phyloP scores from a whole-genome alignment of 2,888 invertebrate species.

The Tholera decimalis region DNA sequence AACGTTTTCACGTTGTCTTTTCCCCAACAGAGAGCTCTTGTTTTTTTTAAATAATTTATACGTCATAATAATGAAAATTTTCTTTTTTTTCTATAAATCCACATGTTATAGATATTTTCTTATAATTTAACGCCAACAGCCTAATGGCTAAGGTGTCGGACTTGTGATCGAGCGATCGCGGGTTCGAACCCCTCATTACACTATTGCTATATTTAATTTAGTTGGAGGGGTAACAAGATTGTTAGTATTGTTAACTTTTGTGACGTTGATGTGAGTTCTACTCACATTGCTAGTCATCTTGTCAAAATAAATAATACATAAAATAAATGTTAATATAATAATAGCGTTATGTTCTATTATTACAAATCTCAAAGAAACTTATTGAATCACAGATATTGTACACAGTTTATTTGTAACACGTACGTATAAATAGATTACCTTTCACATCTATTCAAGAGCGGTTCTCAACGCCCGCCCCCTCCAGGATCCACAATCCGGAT shows the following conservation, averaged over 20 bases:
- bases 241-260: too few species aligned
- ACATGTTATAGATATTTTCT: constrained; percentile 1
- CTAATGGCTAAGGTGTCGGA: too few species aligned
- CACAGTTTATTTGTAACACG: background rate
- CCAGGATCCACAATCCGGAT: constrained; percentile 76
- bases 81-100: too few species aligned
- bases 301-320: too few species aligned
- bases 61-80: too few species aligned
- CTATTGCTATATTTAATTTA: too few species aligned
- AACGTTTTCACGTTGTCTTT: constrained; percentile 29
- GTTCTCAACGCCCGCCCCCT: constrained; percentile 73
- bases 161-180: too few species aligned
- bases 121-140: too few species aligned
- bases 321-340: constrained; percentile 15
- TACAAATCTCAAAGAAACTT: constrained; percentile 27
- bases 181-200: too few species aligned
- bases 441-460: constrained; percentile 63
- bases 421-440: constrained; percentile 56
- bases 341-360: constrained; percentile 21
- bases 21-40: background rate
- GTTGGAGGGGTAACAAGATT: too few species aligned
- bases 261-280: too few species aligned
- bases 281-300: too few species aligned
- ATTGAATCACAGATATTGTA: constrained; percentile 8
- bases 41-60: background rate